Evolutionary conservation across 2,888 invertebrate genomes (phyloP).

Genomic region (Scrobipalpa atriplicella): DNA sequence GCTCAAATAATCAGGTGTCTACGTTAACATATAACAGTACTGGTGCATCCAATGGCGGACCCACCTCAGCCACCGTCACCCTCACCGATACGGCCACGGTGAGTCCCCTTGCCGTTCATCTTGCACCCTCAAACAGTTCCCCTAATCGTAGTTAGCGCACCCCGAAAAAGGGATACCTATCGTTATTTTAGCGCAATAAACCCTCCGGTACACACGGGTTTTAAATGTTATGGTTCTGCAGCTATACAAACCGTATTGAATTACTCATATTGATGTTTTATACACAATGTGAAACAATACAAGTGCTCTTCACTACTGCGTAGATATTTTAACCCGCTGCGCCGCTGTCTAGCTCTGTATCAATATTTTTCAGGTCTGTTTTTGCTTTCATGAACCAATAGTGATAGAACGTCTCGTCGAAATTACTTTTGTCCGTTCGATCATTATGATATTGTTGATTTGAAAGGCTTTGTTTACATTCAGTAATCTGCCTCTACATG

Average conservation of each 20-base stretch:
- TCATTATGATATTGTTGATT: not conserved
- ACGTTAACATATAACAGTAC: slow-evolving; percentile 52
- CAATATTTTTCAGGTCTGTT: slow-evolving; percentile 5
- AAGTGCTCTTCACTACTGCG: slow-evolving; percentile 20
- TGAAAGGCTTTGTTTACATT: slow-evolving; percentile 60
- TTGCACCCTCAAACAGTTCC: slow-evolving; percentile 73
- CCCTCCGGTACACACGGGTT: slow-evolving; percentile 40
- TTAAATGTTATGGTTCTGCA: slow-evolving; percentile 29
- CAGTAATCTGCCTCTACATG: slow-evolving; percentile 43
- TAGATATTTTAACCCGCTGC: slow-evolving; percentile 21
- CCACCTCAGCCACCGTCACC: slow-evolving; percentile 78
- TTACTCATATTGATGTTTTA: slow-evolving; percentile 28
- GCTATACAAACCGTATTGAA: slow-evolving; percentile 25
- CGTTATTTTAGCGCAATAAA: slow-evolving; percentile 63
- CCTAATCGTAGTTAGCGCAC: slow-evolving; percentile 72
- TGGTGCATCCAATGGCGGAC: slow-evolving; percentile 65
- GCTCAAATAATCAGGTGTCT: slow-evolving; percentile 77
- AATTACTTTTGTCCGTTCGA: not conserved
- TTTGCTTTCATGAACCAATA: slow-evolving; percentile 5
- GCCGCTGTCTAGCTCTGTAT: not conserved
- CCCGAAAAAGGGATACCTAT: slow-evolving; percentile 65
- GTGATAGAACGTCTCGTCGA: not conserved
- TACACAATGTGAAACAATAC: slow-evolving; percentile 27
- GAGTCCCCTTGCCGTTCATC: slow-evolving; percentile 75
- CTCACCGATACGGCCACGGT: slow-evolving; percentile 81